phyloP scores from a whole-genome alignment of 2,113 vertebrate species.

The Lycaon pictus region DNA sequence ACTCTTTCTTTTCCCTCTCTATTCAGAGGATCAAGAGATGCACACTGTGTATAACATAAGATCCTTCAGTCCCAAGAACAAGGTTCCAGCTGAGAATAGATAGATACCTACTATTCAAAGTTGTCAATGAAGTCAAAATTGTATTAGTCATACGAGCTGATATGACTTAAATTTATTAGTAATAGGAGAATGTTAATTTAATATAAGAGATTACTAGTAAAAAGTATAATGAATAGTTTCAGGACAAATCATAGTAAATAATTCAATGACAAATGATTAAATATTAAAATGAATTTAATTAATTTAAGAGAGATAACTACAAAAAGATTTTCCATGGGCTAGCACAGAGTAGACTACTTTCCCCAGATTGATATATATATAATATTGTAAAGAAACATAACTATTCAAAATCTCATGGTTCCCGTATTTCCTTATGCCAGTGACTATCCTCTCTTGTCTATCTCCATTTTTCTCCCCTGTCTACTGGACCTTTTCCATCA shows the following conservation, averaged over 20 bases:
- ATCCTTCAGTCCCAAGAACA: not conserved
- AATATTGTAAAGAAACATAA: not conserved
- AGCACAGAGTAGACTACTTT: not conserved
- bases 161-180: not conserved
- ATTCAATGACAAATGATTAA: conserved; percentile 28
- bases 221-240: conserved; percentile 57
- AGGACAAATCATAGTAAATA: conserved; percentile 65
- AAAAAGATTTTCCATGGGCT: not conserved
- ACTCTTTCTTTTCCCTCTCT: not conserved
- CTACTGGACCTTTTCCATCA: not conserved
- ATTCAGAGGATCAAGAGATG: not conserved
- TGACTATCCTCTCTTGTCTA: not conserved
- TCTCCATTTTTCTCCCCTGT: not conserved
- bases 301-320: not conserved
- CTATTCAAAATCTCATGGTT: not conserved
- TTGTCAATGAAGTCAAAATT: not conserved
- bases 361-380: not conserved
- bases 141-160: not conserved
- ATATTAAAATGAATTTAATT: not conserved
- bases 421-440: not conserved
- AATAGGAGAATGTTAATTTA: conserved; percentile 52
- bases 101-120: not conserved
- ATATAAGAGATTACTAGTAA: conserved; percentile 42
- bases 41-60: not conserved
- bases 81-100: not conserved